Conservation (phyloP, 2,113 vertebrate genomes). For the Urocynchramus pylzowi region DNA sequence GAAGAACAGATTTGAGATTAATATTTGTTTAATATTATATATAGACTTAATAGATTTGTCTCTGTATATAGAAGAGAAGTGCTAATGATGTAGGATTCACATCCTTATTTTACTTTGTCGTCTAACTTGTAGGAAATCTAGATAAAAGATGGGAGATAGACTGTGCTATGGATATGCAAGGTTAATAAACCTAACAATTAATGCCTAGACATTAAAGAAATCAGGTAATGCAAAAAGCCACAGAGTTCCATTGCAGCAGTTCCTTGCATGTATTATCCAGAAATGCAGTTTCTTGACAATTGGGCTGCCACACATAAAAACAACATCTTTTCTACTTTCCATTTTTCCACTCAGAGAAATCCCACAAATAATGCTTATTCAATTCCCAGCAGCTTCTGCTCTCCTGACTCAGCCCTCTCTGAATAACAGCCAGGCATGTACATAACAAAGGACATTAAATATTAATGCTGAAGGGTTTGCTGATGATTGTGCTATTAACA, state of each 20-base stretch:
- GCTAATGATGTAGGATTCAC: background rate
- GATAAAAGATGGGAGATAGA: background rate
- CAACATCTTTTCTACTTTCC: background rate
- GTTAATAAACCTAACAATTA: background rate
- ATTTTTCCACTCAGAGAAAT: background rate
- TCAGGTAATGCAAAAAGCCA: background rate
- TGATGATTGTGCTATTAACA: slow-evolving; percentile 20
- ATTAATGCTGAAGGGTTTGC: slow-evolving; percentile 46
- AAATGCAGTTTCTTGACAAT: background rate
- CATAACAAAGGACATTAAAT: slow-evolving; percentile 56
- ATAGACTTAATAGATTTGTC: background rate
- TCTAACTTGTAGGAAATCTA: background rate
- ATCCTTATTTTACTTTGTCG: background rate
- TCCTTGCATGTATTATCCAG: background rate
- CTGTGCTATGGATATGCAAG: background rate
- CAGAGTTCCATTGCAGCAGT: background rate
- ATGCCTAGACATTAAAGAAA: background rate
- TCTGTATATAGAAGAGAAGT: background rate
- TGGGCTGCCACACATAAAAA: background rate
- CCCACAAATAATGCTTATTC: slow-evolving; percentile 28
- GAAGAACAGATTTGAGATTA: background rate
- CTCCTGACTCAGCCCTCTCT: slow-evolving; percentile 28
- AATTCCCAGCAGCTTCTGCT: slow-evolving; percentile 16
- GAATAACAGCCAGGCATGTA: background rate
- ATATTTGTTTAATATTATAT: background rate